Evolutionary conservation across 2,113 vertebrate genomes (phyloP), one percentile per base, ranked within the genome.

Genomic region (Sceloporus tristichus): DNA sequence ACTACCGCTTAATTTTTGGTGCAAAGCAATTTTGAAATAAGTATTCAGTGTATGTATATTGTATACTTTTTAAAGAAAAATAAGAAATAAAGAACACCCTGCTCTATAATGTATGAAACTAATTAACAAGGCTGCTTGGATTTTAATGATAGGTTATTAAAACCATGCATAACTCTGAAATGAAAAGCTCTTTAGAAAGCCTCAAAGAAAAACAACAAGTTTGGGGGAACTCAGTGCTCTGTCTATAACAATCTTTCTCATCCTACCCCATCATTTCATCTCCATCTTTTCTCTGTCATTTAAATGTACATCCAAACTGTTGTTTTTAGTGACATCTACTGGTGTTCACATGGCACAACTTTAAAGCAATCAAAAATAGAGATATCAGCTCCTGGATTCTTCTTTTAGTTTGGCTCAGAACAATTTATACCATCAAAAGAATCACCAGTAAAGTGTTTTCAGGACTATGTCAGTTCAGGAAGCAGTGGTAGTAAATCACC

Each of bases 11-110:
- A 82, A 38, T 70, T 86, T 90, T 56, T 77, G 25, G 14, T 9
- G 86, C 82, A 90, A 91, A 84, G 4, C 23, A 74, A 87, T 88
- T 90, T 54, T 76, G 89, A 54, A 56, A 25, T 65, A 87, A 78
- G 38, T 80, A 73, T 53, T 59, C 74, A 9, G 75, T 34, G 13
- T 42, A 82, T 6, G 25, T 70, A n/a, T 19, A 65, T 59, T 56
- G 2, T 25, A 40, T 16, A 68, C 18, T 66, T 85, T 77, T 42
- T 34, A n/a, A n/a, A 53, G 38, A 84, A 48, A 73, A 29, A 29
- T 34, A 16, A 62, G 54, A 68, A 25, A 25, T 23, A 66, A 5
- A 34, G 59, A 19, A 62, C 10, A 62, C 77, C 56, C 81, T 77
- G 16, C 53, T 70, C 40, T 53, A 70, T 71, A 80, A 70, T 70